Conservation (phyloP, 2,888 invertebrate species). For the Acutogordius australiensis region DNA sequence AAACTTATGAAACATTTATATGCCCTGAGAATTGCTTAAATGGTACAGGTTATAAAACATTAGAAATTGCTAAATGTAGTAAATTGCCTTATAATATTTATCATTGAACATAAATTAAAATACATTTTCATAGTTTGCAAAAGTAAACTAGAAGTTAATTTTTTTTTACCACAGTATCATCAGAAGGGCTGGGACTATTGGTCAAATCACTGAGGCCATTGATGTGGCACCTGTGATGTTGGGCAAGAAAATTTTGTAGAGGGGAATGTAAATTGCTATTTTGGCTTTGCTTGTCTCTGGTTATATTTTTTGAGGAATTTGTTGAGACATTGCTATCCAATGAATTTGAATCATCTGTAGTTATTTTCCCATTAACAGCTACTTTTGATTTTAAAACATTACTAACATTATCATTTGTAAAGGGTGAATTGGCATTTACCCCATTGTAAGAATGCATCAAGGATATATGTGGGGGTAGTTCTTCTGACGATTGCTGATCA, state of each 20-base stretch:
- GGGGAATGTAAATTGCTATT: constrained; percentile 5
- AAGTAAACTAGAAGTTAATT: no score
- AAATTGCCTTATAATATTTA: no score
- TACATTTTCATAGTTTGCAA: no score
- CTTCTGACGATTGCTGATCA: neutral
- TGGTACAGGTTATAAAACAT: no score
- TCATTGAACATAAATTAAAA: no score
- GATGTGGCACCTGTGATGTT: neutral
- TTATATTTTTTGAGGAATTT: neutral
- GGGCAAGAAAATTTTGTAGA: neutral
- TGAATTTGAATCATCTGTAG: neutral
- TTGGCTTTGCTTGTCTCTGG: neutral
- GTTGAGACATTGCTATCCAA: neutral
- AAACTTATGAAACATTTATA: no score
- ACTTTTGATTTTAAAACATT: no score
- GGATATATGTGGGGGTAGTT: neutral
- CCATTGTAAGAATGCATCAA: neutral
- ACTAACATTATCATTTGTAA: no score
- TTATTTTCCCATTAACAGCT: neutral
- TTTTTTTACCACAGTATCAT: constrained; percentile 2
- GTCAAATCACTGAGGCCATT: neutral
- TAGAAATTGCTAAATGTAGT: no score
- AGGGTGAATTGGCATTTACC: neutral
- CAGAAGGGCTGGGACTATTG: neutral
- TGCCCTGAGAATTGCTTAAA: no score